Evolutionary conservation across 2,113 vertebrate genomes (phyloP).

Genomic region (Protobothrops flavoviridis): DNA sequence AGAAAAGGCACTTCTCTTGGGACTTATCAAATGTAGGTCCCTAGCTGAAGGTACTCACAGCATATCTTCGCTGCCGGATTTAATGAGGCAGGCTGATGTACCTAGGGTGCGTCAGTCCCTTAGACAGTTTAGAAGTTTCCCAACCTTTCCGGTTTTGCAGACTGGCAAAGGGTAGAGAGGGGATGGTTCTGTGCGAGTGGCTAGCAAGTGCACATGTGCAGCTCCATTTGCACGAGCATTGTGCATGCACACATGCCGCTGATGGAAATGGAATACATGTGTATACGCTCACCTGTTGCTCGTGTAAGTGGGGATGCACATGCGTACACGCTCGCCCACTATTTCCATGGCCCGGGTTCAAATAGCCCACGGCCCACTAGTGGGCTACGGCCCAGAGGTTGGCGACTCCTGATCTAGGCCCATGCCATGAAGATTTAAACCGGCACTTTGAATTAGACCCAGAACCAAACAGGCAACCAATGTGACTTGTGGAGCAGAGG

Average conservation of each 20-base stretch:
- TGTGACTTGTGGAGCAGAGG: background rate
- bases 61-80: background rate
- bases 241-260: accelerated
- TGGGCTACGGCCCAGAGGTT: too few species aligned
- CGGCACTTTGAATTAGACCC: too few species aligned
- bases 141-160: background rate
- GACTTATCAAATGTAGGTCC: background rate
- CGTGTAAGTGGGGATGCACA: too few species aligned
- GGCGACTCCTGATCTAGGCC: background rate
- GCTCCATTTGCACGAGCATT: background rate
- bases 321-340: too few species aligned
- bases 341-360: too few species aligned
- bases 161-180: background rate
- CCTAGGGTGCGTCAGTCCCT: too few species aligned
- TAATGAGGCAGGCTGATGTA: background rate
- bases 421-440: background rate
- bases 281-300: background rate
- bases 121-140: background rate
- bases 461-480: background rate
- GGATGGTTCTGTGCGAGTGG: background rate
- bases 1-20: too few species aligned
- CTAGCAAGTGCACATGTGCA: background rate
- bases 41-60: background rate
- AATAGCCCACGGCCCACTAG: too few species aligned
- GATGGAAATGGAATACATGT: background rate